Evolutionary conservation across 2,888 invertebrate species (phyloP), one percentile per base, ranked within the genome.

Genomic region (Caenorhabditis sulstoni): DNA sequence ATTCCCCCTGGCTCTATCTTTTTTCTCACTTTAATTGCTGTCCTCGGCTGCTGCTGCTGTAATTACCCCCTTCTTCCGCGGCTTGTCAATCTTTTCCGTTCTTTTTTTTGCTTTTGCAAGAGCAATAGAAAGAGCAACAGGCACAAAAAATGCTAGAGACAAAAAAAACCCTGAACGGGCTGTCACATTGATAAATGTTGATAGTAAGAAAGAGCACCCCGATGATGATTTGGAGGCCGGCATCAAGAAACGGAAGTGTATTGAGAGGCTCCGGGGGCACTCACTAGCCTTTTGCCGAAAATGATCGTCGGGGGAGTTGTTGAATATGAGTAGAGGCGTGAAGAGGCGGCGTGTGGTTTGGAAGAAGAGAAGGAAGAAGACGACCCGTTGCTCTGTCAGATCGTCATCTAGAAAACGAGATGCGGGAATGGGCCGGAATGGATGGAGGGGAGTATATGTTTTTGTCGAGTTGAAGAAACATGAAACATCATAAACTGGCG

Each of bases 271-370:
- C 29, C 22, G 18, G 11, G 45, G n/a, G 29, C 44, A 41, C 58
- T 52, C 57, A 55, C 47, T 57, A 8, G 45, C 39, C 57, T 7
- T 22, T 52, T 37, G 39, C 62, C 47, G 29, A 29, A 65, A 79
- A 79, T 58, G 79, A 74, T 79, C 79, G 79, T 67, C 79, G 65
- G 45, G 79, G 79, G 79, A 79, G 74, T 79, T 79, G 74, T 75
- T 77, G 78, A 78, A 78, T 78, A 78, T 78, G 78, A 78, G 78
- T 78, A 53, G 66, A 52, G 50, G 20, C 18, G 39, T 47, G 9
- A 22, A 50, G n/a, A 66, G 23, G 16, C n/a, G 12, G 55, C 53
- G 57, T 14, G 52, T 29, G 73, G 64, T 64, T 57, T 57, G 57
- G 64, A 73, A 64, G 64, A 57, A 44, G 47, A 50, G 18, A 62